A percentile compares a stretch with the other conserved stretches of the same genome.
phyloP scores from a whole-genome alignment of 2,113 vertebrate species.

The Odontesthes bonariensis region DNA sequence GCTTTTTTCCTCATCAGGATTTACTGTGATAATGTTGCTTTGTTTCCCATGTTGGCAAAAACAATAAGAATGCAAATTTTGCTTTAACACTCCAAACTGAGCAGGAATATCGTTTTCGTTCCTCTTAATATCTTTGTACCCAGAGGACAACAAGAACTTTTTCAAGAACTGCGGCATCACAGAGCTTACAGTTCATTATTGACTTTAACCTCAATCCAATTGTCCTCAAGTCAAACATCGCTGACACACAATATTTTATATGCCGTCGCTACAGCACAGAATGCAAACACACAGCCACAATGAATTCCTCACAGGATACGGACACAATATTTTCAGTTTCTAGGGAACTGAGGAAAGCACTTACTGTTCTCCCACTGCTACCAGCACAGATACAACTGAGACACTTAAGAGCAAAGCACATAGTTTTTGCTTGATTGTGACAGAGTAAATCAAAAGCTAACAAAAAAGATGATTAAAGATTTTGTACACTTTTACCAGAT shows the following conservation, averaged over 20 bases:
- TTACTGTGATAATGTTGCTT: neutral
- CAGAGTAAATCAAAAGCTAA: neutral
- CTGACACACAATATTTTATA: neutral
- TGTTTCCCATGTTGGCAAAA: neutral
- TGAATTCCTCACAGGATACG: neutral
- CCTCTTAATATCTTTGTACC: neutral
- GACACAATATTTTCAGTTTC: conserved; percentile 21
- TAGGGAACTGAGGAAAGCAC: conserved; percentile 10
- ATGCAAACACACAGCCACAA: conserved; percentile 25
- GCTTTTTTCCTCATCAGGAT: neutral
- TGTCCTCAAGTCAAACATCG: conserved; percentile 27
- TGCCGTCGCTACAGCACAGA: conserved; percentile 11
- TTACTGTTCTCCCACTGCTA: neutral
- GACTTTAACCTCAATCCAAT: conserved; percentile 1
- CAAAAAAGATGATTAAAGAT: neutral
- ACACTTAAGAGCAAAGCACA: neutral
- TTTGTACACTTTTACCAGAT: neutral
- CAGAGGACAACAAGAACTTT: neutral
- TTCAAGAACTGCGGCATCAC: conserved; percentile 1
- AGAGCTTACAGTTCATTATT: neutral
- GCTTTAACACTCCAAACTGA: neutral
- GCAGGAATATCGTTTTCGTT: neutral
- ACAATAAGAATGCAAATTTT: neutral
- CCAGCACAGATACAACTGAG: conserved; percentile 6
- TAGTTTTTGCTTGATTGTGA: too few species aligned